These are phyloP conservation scores for Muschampia plurimacula DNA, from an alignment of 2,888 invertebrate genomes.

Conservation along the genomic window DNA sequence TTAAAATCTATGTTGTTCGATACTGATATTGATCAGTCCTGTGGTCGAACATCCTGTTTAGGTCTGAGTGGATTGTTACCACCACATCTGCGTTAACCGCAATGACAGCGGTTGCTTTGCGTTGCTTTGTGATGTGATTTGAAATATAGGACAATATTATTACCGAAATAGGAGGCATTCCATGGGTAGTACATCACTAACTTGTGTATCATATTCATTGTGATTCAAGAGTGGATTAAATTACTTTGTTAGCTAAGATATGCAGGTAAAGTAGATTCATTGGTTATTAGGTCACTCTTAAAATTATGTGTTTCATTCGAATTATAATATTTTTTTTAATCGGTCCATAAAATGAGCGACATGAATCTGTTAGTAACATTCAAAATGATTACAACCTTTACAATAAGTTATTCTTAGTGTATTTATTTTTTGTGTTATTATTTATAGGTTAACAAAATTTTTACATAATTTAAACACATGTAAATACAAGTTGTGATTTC, in stretches of 20 bases:
- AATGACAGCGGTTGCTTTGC: background rate
- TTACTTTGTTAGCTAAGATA: background rate
- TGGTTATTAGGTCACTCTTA: no score
- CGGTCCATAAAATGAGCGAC: no score
- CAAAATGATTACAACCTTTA: no score
- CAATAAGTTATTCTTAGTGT: no score
- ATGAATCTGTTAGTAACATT: no score
- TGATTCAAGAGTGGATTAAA: background rate
- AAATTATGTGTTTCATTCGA: background rate
- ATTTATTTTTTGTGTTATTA: no score
- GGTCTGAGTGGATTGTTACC: background rate
- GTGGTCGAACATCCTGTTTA: slow-evolving; percentile 19
- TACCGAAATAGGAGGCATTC: background rate
- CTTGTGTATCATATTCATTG: background rate
- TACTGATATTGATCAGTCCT: slow-evolving; percentile 3
- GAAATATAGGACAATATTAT: slow-evolving; percentile 2
- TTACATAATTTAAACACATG: background rate
- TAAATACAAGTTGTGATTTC: background rate
- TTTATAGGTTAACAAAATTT: no score
- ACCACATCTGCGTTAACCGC: slow-evolving; percentile 18
- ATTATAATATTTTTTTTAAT: no score
- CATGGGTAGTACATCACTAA: background rate
- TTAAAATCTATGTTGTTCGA: background rate
- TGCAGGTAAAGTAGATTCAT: background rate
- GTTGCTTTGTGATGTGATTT: slow-evolving; percentile 9